Evolutionary conservation across 2,797 vertebrate genomes (phyloP).

Genomic region (Percopsis omiscomaycus): DNA sequence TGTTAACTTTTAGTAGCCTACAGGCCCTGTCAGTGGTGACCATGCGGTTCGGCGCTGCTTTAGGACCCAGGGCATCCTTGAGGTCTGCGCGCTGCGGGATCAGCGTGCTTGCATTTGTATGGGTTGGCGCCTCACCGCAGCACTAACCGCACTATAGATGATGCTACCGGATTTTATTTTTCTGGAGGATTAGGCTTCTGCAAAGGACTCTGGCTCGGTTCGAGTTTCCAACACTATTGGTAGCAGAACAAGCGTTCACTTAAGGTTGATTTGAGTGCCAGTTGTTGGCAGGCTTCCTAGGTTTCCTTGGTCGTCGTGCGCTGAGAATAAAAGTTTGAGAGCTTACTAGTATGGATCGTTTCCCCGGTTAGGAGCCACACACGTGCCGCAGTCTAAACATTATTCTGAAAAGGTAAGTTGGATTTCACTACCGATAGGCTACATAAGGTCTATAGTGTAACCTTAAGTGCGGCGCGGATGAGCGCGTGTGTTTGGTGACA

Average conservation of each 20-base stretch:
- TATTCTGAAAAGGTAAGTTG: conserved; percentile 81
- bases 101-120: conserved; percentile 78
- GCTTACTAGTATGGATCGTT: conserved; percentile 71
- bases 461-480: conserved; percentile 5
- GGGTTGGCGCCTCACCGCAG: conserved; percentile 79
- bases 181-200: conserved; percentile 70
- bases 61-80: conserved; percentile 3
- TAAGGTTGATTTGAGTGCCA: conserved; percentile 24
- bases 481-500: conserved; percentile 23
- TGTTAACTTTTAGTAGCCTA: too few species aligned
- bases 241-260: conserved; percentile 30
- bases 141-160: conserved; percentile 77
- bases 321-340: conserved; percentile 84
- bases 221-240: conserved; percentile 18
- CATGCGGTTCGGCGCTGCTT: too few species aligned
- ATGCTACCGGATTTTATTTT: conserved; percentile 71
- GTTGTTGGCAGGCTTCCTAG: conserved; percentile 24
- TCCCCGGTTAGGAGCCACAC: conserved; percentile 63
- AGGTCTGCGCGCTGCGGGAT: conserved; percentile 62
- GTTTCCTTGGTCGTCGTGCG: conserved; percentile 27
- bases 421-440: conserved; percentile 3
- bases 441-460: background rate
- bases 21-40: too few species aligned
- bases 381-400: conserved; percentile 36
- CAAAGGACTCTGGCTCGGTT: conserved; percentile 39